Evolutionary conservation across 2,797 vertebrate species (phyloP).

Genomic region (Lacerta agilis): DNA sequence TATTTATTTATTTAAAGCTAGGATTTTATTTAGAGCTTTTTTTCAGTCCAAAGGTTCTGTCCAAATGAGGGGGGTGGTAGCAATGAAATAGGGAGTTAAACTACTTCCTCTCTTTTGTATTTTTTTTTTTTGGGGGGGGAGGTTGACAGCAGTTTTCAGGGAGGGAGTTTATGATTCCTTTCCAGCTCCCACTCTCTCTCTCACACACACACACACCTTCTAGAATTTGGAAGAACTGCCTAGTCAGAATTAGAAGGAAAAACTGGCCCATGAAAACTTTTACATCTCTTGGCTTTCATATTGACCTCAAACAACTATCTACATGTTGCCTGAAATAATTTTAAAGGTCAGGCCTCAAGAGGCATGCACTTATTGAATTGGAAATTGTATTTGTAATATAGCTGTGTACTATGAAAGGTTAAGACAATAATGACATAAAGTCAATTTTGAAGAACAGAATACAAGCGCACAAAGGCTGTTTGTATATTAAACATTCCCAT

Average conservation of each 20-base stretch:
- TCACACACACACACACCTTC: not conserved
- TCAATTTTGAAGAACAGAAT: not conserved
- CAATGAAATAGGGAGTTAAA: no score
- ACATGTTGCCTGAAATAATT: not conserved
- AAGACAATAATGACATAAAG: not conserved
- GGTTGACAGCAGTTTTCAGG: no score
- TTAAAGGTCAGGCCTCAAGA: constrained; percentile 2
- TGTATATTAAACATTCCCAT: not conserved
- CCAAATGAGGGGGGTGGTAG: no score
- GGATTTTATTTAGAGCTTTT: no score
- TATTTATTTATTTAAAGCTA: no score
- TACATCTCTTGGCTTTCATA: not conserved
- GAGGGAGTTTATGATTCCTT: no score
- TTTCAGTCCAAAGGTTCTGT: no score
- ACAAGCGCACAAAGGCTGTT: not conserved
- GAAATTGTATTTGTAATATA: constrained; percentile 3
- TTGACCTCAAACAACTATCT: not conserved
- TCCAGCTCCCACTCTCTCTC: no score
- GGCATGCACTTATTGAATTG: not conserved
- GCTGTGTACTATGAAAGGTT: not conserved
- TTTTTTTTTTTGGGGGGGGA: no score
- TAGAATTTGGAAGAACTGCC: not conserved
- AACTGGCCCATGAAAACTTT: not conserved
- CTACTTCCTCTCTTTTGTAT: no score
- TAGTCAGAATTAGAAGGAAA: accelerated